phyloP scores from a whole-genome alignment of 2,797 vertebrate species.

The Sebastes nivosus region DNA sequence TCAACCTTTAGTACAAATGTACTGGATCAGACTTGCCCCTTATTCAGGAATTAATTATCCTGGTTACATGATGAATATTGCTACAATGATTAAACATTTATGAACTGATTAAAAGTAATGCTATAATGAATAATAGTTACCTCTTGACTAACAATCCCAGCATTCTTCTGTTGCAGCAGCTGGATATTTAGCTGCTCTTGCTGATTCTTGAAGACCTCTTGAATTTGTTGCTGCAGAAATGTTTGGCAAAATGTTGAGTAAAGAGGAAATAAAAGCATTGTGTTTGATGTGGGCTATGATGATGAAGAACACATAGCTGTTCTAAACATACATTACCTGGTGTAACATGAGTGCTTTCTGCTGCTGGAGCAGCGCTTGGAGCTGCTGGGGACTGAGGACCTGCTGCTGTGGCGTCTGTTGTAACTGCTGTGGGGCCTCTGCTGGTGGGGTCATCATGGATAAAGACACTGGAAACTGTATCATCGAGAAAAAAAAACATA shows the following conservation, averaged over 20 bases:
- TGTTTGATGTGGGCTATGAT: not conserved
- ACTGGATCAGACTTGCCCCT: not conserved
- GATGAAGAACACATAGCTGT: not conserved
- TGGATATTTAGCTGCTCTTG: conserved; percentile 98
- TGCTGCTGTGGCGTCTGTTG: conserved; percentile 95
- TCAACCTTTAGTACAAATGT: not conserved
- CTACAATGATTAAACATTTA: conserved; percentile 38
- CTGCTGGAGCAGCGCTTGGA: conserved; percentile 97
- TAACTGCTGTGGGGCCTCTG: conserved; percentile 96
- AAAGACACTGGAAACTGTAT: conserved; percentile 90
- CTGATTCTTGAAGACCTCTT: conserved; percentile 99
- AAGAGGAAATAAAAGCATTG: not conserved
- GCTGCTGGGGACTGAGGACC: conserved; percentile 95
- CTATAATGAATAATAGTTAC: conserved; percentile 73
- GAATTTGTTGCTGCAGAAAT: conserved; percentile 94
- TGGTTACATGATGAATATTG: not conserved
- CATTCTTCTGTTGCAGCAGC: conserved; percentile 97
- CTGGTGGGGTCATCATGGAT: conserved; percentile 98
- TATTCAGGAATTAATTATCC: not conserved
- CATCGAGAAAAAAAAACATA: not conserved
- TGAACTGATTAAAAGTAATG: not conserved
- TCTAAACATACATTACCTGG: conserved; percentile 84
- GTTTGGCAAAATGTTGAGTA: not conserved
- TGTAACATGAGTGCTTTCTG: conserved; percentile 99
- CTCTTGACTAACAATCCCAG: conserved; percentile 97